phyloP scores from a whole-genome alignment of 1,140 invertebrate genomes.

The Leptonema lineaticorne region DNA sequence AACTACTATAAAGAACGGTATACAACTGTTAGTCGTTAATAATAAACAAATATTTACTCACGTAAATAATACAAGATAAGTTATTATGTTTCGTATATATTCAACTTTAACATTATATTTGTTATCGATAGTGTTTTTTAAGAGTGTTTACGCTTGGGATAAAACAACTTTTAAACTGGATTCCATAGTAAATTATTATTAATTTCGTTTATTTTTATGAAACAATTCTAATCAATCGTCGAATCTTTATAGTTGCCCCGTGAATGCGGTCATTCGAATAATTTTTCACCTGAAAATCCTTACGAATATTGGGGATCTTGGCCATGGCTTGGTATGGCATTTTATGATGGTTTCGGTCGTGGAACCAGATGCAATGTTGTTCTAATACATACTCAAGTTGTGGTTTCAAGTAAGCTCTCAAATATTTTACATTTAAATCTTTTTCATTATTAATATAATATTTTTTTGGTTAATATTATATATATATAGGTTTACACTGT shows the following conservation, averaged over 20 bases:
- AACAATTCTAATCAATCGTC: slow-evolving; percentile 14
- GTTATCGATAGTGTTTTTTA: too few species aligned
- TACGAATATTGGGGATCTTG: slow-evolving; percentile 29
- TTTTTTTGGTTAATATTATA: neutral
- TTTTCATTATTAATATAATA: neutral
- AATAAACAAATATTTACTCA: too few species aligned
- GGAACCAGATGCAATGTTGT: slow-evolving; percentile 21
- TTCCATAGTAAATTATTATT: neutral
- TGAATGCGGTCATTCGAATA: slow-evolving; percentile 24
- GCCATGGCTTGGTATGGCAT: slow-evolving; percentile 32
- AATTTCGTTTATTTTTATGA: slow-evolving; percentile 4
- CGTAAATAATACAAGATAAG: too few species aligned
- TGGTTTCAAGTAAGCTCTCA: slow-evolving; percentile 16
- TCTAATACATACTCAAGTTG: slow-evolving; percentile 33
- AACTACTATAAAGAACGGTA: too few species aligned
- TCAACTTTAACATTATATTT: too few species aligned
- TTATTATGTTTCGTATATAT: too few species aligned
- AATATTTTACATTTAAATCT: neutral
- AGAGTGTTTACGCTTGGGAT: neutral
- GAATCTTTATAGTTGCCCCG: too few species aligned
- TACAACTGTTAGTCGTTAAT: too few species aligned
- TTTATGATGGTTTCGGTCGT: neutral
- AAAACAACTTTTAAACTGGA: neutral
- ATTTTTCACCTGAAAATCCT: slow-evolving; percentile 23
- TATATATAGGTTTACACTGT: slow-evolving; percentile 8